Conservation (phyloP, 2,888 invertebrate species). For the Drosophila seclusa region DNA sequence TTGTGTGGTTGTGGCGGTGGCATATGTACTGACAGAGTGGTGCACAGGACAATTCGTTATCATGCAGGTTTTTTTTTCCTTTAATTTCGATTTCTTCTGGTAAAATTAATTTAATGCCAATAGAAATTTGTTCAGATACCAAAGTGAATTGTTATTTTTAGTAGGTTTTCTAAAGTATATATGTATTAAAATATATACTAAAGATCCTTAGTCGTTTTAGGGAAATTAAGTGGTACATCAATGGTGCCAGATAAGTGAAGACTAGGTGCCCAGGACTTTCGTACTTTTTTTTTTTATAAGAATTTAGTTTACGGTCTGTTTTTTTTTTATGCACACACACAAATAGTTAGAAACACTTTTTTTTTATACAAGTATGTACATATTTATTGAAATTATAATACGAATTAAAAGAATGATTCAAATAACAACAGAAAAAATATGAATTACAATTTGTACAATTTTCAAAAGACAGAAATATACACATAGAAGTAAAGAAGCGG, state of each 20-base stretch:
- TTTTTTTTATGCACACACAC: constrained; percentile 56
- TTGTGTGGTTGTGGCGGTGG: constrained; percentile 32
- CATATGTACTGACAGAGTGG: constrained; percentile 46
- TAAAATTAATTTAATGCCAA: constrained; percentile 19
- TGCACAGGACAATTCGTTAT: constrained; percentile 43
- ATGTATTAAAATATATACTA: constrained; percentile 12
- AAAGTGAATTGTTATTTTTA: neutral
- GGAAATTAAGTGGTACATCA: constrained; percentile 38
- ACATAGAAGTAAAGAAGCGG: constrained; percentile 57
- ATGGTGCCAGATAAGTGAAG: constrained; percentile 43
- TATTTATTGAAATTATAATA: constrained; percentile 46
- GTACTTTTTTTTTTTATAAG: constrained; percentile 4
- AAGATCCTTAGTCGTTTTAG: constrained; percentile 15
- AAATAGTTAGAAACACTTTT: constrained; percentile 44
- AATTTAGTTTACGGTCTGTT: constrained; percentile 25
- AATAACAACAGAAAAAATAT: constrained; percentile 32
- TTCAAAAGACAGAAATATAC: constrained; percentile 53
- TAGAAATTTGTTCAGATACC: constrained; percentile 16
- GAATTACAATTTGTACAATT: constrained; percentile 49
- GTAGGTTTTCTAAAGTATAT: constrained; percentile 12
- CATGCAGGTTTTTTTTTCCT: constrained; percentile 53
- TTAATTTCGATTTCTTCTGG: constrained; percentile 5
- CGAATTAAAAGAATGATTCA: constrained; percentile 30
- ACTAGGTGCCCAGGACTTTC: constrained; percentile 50
- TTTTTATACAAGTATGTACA: constrained; percentile 43